Conservation (phyloP, 2,113 vertebrate genomes). For the Delphinapterus leucas region DNA sequence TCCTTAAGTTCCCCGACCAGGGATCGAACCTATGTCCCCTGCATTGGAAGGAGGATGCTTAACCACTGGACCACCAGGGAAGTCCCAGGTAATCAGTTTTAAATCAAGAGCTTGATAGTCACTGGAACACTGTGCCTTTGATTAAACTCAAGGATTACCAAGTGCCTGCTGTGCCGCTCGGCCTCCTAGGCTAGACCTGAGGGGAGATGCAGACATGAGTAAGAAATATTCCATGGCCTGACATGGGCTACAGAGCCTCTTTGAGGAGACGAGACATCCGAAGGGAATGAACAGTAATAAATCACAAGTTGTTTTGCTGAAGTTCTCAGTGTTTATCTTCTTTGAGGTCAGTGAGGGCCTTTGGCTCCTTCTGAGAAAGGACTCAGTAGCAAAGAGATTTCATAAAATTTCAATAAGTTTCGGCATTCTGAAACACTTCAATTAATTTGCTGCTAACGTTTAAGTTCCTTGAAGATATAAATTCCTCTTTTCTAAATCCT, state of each 20-base stretch:
- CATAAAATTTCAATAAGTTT: not conserved
- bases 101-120: not conserved
- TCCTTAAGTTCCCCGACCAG: too few relatives aligned
- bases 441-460: not conserved
- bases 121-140: not conserved
- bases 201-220: not conserved
- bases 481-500: constrained; percentile 37
- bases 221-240: not conserved
- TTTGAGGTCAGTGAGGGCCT: not conserved
- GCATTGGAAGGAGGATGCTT: too few relatives aligned
- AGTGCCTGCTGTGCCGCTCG: rapidly evolving
- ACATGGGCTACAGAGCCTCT: not conserved
- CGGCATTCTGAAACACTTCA: not conserved
- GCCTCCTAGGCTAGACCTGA: not conserved
- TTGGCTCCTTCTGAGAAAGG: not conserved
- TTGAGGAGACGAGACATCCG: not conserved
- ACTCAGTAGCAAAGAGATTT: not conserved
- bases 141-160: not conserved
- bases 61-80: too few relatives aligned
- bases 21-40: too few relatives aligned
- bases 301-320: not conserved
- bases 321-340: not conserved
- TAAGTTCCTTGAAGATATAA: not conserved
- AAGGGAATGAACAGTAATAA: not conserved
- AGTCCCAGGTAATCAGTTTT: not conserved